phyloP scores from a whole-genome alignment of 2,113 vertebrate species.

The Enhydra lutris region DNA sequence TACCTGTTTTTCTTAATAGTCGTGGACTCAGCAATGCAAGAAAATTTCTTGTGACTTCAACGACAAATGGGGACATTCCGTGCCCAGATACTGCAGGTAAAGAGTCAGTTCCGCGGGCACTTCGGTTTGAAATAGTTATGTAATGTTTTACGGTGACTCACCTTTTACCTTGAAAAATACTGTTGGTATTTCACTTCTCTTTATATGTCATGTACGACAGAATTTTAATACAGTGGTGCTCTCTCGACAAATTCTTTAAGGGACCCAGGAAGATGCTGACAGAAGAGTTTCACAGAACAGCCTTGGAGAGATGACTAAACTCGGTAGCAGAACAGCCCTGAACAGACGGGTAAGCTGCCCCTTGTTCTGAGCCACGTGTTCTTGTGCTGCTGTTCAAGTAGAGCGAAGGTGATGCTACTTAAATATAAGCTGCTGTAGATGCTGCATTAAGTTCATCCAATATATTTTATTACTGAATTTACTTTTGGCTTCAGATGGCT shows the following conservation, averaged over 20 bases:
- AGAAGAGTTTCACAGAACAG: slow-evolving; percentile 92
- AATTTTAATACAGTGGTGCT: background rate
- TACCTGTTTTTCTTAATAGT: slow-evolving; percentile 98
- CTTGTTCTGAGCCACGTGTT: background rate
- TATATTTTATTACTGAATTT: background rate
- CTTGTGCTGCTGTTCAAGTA: background rate
- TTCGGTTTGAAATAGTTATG: background rate
- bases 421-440: background rate
- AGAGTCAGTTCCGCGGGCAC: background rate
- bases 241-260: slow-evolving; percentile 73
- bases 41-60: slow-evolving; percentile 86
- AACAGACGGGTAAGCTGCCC: slow-evolving; percentile 91
- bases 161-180: background rate
- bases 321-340: slow-evolving; percentile 93
- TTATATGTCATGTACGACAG: background rate
- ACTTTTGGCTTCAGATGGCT: background rate
- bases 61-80: slow-evolving; percentile 89
- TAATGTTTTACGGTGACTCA: background rate
- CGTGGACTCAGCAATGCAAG: slow-evolving; percentile 92
- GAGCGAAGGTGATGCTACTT: background rate
- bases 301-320: slow-evolving; percentile 91
- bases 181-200: background rate
- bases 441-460: background rate
- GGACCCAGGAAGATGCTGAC: slow-evolving; percentile 91
- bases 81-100: slow-evolving; percentile 84